Conservation (phyloP, 1,140 invertebrate genomes). For the Hydropsyche tenuis region DNA sequence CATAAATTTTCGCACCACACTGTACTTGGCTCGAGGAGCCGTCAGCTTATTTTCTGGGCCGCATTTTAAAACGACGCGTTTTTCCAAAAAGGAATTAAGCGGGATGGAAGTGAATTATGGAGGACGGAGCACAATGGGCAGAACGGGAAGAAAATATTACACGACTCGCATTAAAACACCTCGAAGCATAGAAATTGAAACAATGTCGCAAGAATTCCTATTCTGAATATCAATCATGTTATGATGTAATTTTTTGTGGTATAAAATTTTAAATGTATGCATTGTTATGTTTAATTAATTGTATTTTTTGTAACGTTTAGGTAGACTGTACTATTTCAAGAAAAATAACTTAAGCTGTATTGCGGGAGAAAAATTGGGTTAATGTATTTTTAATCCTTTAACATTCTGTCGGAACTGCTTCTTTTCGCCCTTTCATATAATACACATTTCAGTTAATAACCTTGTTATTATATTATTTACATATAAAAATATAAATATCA, state of each 20-base stretch:
- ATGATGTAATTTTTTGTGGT: too few species aligned
- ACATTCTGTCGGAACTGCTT: conserved; percentile 30
- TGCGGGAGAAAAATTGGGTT: conserved; percentile 40
- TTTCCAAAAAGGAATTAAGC: conserved; percentile 41
- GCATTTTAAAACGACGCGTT: conserved; percentile 44
- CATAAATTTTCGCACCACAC: background rate
- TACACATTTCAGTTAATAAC: background rate
- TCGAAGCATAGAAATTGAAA: background rate
- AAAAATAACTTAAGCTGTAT: conserved; percentile 37
- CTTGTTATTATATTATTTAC: background rate
- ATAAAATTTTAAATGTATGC: too few species aligned
- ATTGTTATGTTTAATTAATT: too few species aligned
- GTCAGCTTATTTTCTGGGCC: conserved; percentile 39
- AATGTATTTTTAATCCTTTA: conserved; percentile 43
- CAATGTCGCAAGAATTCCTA: background rate
- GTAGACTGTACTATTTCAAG: conserved; percentile 31
- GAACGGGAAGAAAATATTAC: conserved; percentile 14
- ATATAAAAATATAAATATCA: too few species aligned
- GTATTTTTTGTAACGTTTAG: too few species aligned
- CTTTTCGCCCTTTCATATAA: conserved; percentile 11
- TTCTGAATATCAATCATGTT: too few species aligned
- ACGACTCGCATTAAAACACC: background rate
- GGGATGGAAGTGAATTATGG: conserved; percentile 37
- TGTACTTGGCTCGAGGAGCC: conserved; percentile 8
- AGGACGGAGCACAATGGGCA: conserved; percentile 10